Evolutionary conservation across 2,888 invertebrate species (phyloP).

Genomic region (Resseliella maxima): DNA sequence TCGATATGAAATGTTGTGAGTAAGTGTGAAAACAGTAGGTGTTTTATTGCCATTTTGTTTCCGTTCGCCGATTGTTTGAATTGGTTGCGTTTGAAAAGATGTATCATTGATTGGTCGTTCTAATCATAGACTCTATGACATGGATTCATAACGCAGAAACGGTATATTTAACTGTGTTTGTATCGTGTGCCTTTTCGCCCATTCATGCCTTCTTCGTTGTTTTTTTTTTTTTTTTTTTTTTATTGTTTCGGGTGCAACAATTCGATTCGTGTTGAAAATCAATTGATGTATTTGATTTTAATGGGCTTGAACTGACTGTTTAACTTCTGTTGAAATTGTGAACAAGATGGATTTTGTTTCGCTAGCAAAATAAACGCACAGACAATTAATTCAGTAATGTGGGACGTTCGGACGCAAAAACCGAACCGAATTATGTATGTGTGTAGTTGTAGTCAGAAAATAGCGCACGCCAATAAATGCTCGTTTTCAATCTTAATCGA

Average conservation of each 20-base stretch:
- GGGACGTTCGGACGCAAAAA: background rate
- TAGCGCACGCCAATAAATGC: slow-evolving; percentile 50
- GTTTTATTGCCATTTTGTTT: slow-evolving; percentile 43
- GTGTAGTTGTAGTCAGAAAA: background rate
- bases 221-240: background rate
- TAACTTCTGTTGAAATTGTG: background rate
- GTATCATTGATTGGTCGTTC: slow-evolving; percentile 17
- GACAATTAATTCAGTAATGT: slow-evolving; percentile 13
- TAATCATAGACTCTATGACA: background rate
- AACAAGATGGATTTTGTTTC: background rate
- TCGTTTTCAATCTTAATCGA: background rate
- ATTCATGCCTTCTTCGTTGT: background rate
- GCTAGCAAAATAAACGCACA: background rate
- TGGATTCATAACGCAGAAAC: too few relatives aligned
- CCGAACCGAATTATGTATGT: background rate
- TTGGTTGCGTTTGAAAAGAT: background rate
- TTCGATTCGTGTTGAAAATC: slow-evolving; percentile 21
- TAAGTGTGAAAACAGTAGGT: slow-evolving; percentile 34
- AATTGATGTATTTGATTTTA: slow-evolving; percentile 45
- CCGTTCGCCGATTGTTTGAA: slow-evolving; percentile 42
- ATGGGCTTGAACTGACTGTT: background rate
- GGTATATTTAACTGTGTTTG: too few relatives aligned
- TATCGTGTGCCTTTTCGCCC: slow-evolving; percentile 1
- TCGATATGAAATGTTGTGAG: background rate
- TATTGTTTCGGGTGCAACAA: background rate